Conservation (phyloP, 1,140 invertebrate genomes). For the Panagrolaimus sp. region DNA sequence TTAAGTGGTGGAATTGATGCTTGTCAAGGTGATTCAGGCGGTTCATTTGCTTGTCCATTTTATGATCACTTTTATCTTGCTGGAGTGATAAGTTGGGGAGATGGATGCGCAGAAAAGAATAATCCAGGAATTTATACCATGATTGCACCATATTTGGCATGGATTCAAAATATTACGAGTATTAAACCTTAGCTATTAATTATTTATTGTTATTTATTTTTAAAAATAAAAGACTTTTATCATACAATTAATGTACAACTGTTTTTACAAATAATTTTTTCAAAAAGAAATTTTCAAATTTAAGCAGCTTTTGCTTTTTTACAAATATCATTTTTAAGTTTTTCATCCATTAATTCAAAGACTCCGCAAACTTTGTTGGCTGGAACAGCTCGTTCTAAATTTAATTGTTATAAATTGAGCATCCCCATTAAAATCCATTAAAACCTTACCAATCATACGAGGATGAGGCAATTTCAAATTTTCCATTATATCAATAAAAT, state of each 20-base stretch:
- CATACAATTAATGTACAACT: too few species aligned
- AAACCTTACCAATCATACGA: constrained; percentile 80
- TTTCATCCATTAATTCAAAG: neutral
- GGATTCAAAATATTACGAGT: constrained; percentile 14
- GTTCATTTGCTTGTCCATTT: constrained; percentile 22
- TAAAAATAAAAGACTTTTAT: too few species aligned
- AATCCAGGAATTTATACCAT: constrained; percentile 47
- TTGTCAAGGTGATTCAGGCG: constrained; percentile 29
- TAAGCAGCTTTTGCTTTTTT: too few species aligned
- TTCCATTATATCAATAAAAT: constrained; percentile 88
- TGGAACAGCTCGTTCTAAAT: neutral
- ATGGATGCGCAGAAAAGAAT: constrained; percentile 21
- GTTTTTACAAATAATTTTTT: too few species aligned
- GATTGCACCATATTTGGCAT: neutral
- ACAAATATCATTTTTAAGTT: too few species aligned
- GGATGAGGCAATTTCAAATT: constrained; percentile 89
- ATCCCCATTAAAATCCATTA: neutral
- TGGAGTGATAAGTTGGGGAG: constrained; percentile 23
- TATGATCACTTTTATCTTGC: constrained; percentile 20
- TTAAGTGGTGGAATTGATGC: constrained; percentile 24
- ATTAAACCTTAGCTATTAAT: neutral
- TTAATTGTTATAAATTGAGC: constrained; percentile 21
- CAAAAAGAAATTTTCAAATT: too few species aligned
- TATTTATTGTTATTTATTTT: too few species aligned
- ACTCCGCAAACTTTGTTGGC: neutral